Percentiles rank a stretch among this genome's conserved stretches.
Evolutionary conservation across 2,797 vertebrate species (phyloP).

Genomic region (Paramormyrops hopkinsi): DNA sequence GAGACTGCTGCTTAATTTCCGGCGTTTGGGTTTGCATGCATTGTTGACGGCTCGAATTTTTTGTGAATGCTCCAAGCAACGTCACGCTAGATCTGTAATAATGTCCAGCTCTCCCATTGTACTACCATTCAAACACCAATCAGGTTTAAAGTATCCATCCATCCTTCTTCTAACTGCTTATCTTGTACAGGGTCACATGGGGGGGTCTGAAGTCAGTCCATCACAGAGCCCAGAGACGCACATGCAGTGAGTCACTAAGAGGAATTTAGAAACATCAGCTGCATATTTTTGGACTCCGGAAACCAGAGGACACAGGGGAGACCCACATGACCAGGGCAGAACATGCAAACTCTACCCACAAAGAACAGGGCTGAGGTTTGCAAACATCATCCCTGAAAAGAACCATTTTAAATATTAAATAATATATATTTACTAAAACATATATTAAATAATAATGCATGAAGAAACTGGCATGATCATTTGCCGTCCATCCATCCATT

Average conservation of each 20-base stretch:
- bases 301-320: background rate
- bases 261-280: background rate
- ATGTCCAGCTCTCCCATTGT: background rate
- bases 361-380: background rate
- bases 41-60: background rate
- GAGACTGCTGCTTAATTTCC: background rate
- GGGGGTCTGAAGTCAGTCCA: background rate
- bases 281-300: background rate
- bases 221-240: background rate
- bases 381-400: background rate
- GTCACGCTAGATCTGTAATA: background rate
- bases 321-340: background rate
- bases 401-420: background rate
- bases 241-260: background rate
- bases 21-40: background rate
- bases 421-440: no score
- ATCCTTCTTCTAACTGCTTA: background rate
- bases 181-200: background rate
- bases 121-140: background rate
- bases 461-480: background rate
- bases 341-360: background rate
- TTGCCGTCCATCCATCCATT: background rate
- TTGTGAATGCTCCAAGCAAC: background rate
- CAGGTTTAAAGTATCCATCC: background rate
- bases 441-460: background rate